Conservation (phyloP, 2,797 vertebrate species). For the Sebastes taczanowskii region DNA sequence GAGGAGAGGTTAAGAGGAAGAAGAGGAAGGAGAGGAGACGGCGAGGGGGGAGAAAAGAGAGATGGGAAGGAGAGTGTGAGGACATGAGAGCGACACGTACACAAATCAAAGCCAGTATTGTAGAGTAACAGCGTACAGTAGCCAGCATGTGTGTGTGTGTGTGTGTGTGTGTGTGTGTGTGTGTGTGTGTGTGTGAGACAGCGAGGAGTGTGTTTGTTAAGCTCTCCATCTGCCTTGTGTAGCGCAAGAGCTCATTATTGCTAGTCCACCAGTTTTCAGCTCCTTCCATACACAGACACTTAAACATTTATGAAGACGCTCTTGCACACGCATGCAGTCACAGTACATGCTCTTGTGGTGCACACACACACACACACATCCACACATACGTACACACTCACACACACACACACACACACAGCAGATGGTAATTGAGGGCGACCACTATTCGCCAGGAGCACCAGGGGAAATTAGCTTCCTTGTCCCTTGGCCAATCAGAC, state of each 20-base stretch:
- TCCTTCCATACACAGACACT: slow-evolving; percentile 49
- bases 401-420: slow-evolving; percentile 49
- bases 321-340: slow-evolving; percentile 47
- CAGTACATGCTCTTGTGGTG: slow-evolving; percentile 25
- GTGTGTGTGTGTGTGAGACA: slow-evolving; percentile 28
- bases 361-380: slow-evolving; percentile 1
- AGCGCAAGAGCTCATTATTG: slow-evolving; percentile 77
- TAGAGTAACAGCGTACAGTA: slow-evolving; percentile 40
- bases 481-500: slow-evolving; percentile 83
- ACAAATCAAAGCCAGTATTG: slow-evolving; percentile 51
- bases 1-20: slow-evolving; percentile 26
- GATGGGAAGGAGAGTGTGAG: slow-evolving; percentile 23
- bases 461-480: slow-evolving; percentile 85
- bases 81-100: slow-evolving; percentile 44
- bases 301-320: slow-evolving; percentile 74
- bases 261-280: slow-evolving; percentile 67
- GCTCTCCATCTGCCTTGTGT: slow-evolving; percentile 80
- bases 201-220: slow-evolving; percentile 64
- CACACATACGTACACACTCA: slow-evolving; percentile 19
- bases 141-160: slow-evolving; percentile 41
- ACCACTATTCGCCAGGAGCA: slow-evolving; percentile 82
- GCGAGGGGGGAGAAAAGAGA: slow-evolving; percentile 7
- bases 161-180: slow-evolving; percentile 28
- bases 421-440: slow-evolving; percentile 87
- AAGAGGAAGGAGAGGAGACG: slow-evolving; percentile 18